These are phyloP conservation scores for Sussaba pulchella DNA, from an alignment of 2,888 invertebrate genomes.

Conservation along the genomic window DNA sequence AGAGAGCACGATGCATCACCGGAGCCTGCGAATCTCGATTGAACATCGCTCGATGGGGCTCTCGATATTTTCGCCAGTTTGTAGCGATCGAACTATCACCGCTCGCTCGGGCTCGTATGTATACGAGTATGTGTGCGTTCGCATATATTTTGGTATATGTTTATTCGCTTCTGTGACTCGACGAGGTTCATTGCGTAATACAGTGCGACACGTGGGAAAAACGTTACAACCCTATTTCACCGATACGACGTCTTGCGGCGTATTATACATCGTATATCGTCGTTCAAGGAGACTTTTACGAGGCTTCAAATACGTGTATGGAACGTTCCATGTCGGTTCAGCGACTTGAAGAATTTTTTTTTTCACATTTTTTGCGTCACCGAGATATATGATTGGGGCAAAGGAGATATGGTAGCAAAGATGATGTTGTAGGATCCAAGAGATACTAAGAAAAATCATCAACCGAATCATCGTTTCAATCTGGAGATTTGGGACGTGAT, in stretches of 20 bases:
- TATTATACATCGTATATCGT: not conserved
- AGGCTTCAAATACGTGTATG: not conserved
- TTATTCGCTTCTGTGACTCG: slow-evolving; percentile 12
- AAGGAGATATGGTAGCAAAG: no score
- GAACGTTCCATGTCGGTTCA: no score
- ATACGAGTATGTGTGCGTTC: not conserved
- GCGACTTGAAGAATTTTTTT: no score
- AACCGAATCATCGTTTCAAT: no score
- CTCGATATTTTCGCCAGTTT: slow-evolving; percentile 38
- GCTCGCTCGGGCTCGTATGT: slow-evolving; percentile 60
- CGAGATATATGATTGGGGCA: no score
- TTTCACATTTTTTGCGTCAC: no score
- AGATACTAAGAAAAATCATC: no score
- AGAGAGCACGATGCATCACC: slow-evolving; percentile 20
- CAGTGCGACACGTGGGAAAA: slow-evolving; percentile 58
- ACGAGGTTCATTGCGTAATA: slow-evolving; percentile 35
- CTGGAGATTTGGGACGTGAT: no score
- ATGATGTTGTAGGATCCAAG: no score
- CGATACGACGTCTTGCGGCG: not conserved
- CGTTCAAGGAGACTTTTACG: not conserved
- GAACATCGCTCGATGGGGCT: slow-evolving; percentile 46
- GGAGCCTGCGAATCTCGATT: slow-evolving; percentile 47
- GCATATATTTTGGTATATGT: not conserved
- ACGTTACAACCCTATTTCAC: slow-evolving; percentile 19
- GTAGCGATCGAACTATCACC: slow-evolving; percentile 68